These are phyloP conservation scores for Odontomachus brunneus DNA, from an alignment of 1,140 invertebrate species.

Conservation along the genomic window DNA sequence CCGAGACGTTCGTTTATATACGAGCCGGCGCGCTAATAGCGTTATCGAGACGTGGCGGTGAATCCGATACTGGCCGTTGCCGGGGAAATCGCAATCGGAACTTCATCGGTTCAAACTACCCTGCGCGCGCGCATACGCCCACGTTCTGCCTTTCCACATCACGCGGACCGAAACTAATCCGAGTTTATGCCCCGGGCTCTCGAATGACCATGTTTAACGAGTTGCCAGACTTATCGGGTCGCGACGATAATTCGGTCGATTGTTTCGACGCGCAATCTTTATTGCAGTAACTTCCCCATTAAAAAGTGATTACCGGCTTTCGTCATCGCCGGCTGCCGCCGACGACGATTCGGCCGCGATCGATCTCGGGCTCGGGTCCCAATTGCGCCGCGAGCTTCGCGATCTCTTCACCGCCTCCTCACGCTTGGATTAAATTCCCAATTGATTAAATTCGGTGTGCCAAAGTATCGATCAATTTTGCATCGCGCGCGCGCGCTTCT, in stretches of 20 bases:
- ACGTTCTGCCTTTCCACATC: conserved; percentile 19
- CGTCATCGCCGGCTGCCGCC: not conserved
- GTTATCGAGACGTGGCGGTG: conserved; percentile 2
- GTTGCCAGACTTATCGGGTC: conserved; percentile 34
- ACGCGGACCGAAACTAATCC: conserved; percentile 51
- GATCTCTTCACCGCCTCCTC: not conserved
- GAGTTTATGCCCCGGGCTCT: conserved; percentile 44
- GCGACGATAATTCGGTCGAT: conserved; percentile 24
- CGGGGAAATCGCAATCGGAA: conserved; percentile 27
- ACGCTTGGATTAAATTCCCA: no score
- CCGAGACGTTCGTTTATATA: not conserved
- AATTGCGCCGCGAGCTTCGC: not conserved
- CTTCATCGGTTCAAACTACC: conserved; percentile 40
- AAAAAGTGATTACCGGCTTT: conserved; percentile 33
- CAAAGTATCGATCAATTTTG: no score
- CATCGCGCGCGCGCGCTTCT: no score
- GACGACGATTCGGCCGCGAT: not conserved
- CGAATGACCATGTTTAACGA: conserved; percentile 51
- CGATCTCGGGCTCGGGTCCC: not conserved
- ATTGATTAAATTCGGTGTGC: no score
- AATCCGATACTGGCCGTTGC: conserved; percentile 18
- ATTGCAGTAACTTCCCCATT: conserved; percentile 43
- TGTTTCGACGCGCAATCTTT: conserved; percentile 45
- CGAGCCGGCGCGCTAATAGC: not conserved
- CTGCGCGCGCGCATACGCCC: no score